These are phyloP conservation scores for Drosophila rubida DNA, from an alignment of 2,888 invertebrate genomes.

Conservation along the genomic window DNA sequence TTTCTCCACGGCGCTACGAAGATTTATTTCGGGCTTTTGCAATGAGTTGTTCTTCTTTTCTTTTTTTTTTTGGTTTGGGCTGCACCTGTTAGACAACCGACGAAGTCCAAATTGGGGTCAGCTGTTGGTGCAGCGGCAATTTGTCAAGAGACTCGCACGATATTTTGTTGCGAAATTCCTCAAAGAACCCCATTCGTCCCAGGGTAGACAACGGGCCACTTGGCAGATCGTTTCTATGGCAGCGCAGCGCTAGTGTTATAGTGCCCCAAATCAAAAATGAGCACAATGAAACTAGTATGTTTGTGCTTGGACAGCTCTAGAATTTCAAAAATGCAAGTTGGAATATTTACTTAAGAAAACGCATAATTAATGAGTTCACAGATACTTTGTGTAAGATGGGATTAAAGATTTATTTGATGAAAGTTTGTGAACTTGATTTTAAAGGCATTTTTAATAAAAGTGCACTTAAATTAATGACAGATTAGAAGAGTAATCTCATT, in stretches of 20 bases:
- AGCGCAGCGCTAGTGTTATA: constrained; percentile 4
- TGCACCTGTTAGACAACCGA: constrained; percentile 54
- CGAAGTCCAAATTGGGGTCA: constrained; percentile 60
- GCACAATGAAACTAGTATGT: not conserved
- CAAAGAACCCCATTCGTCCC: constrained; percentile 8
- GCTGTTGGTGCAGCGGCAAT: constrained; percentile 48
- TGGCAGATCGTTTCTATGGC: constrained; percentile 14
- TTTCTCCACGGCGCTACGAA: constrained; percentile 47
- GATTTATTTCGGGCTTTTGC: constrained; percentile 72
- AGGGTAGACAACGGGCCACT: constrained; percentile 14
- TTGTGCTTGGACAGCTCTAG: constrained; percentile 4
- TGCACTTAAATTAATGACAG: too few relatives aligned
- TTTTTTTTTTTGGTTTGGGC: constrained; percentile 14
- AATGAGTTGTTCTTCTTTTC: constrained; percentile 47
- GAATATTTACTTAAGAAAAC: not conserved
- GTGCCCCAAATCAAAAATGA: constrained; percentile 9
- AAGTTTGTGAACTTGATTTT: too few relatives aligned
- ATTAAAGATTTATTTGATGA: too few relatives aligned
- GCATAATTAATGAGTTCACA: not conserved
- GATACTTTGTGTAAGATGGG: too few relatives aligned
- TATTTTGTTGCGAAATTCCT: constrained; percentile 70
- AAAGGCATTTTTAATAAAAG: too few relatives aligned
- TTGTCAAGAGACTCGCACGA: constrained; percentile 57
- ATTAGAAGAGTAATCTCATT: not conserved
- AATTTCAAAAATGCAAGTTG: not conserved